Percentiles rank a stretch among this genome's conserved stretches.
Evolutionary conservation across 1,140 invertebrate species (phyloP).

Genomic region (Agraylea sexmaculata): DNA sequence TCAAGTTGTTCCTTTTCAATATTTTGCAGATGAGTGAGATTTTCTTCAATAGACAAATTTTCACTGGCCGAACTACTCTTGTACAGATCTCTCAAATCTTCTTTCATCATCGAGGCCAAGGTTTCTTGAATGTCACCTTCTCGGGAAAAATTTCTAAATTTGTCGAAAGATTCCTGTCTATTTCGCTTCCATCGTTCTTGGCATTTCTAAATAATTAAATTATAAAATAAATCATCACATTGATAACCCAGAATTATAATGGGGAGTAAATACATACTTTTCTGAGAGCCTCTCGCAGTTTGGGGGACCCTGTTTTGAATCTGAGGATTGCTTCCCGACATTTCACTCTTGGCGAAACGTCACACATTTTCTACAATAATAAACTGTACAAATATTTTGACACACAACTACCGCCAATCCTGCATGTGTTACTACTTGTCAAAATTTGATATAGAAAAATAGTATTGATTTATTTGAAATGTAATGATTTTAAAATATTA

Average conservation of each 20-base stretch:
- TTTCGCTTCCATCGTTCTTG: slow-evolving; percentile 16
- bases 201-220: slow-evolving; percentile 17
- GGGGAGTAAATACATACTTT: slow-evolving; percentile 8
- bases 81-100: slow-evolving; percentile 14
- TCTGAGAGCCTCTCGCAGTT: slow-evolving; percentile 15
- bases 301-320: slow-evolving; percentile 19
- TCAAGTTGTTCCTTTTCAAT: slow-evolving; percentile 10
- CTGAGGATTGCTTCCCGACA: slow-evolving; percentile 17
- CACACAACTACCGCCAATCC: slow-evolving; percentile 1
- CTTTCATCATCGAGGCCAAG: slow-evolving; percentile 13
- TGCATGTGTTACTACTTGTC: not conserved
- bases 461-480: not conserved
- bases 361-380: no score
- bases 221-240: slow-evolving; percentile 3
- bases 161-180: slow-evolving; percentile 15
- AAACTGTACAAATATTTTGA: not conserved
- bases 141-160: slow-evolving; percentile 10
- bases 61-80: not conserved
- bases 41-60: slow-evolving; percentile 3
- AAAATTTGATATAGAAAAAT: not conserved
- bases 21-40: slow-evolving; percentile 7
- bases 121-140: slow-evolving; percentile 10
- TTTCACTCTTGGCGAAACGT: slow-evolving; percentile 2
- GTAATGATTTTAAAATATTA: not conserved
- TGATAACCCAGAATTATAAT: slow-evolving; percentile 2